Base-by-base conservation (phyloP, 1,140 invertebrate genomes). In the Platorchestia sp. region DNA sequence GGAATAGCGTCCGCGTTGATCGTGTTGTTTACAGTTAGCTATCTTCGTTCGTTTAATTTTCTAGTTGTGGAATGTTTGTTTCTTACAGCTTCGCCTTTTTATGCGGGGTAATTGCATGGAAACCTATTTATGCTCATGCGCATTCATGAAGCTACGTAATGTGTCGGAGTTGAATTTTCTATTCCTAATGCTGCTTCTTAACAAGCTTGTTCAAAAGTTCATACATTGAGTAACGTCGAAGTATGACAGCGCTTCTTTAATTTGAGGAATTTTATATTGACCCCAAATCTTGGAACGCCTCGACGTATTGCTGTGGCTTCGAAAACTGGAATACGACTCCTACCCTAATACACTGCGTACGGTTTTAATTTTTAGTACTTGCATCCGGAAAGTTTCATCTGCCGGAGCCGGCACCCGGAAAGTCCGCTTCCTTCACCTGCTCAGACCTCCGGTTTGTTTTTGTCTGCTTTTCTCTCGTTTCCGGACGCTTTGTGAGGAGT, bases 371-470 rank as follows among this genome's bases (percentile, higher is more conserved):
- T 51, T 51, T 51, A 51, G 59, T 75, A 75, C 59, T 14, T 75
- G 59, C 59, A 36, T 75, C 59, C 59, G 59, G 59, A 75, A 14
- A 22, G 59, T 36, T 75, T 75, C 59, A 75, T 75, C 59, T 36
- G 27, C 27, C 27, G 27, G 59, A 89, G n/a, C 87, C 36, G 87
- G 87, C 87, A 42, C 59, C 87, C 87, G 87, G 43, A 89, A 89
- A 42, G 87, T 42, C 87, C 27, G 87, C 87, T 89, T 89, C 87
- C 87, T 89, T 89, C 87, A 89, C 87, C 87, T 89, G 87, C 87
- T 89, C 41, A 22, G 7, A 89, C 87, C 87, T 89, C 87, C 87
- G 59, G 59, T 75, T 36, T 36, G 59, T 75, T 75, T 27, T 75
- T 75, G 87, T 89, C 87, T 16, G 87, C 41, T 89, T 44, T 89